A percentile compares a stretch with the other conserved stretches of the same genome.
Evolutionary conservation across 2,888 invertebrate genomes (phyloP).

Genomic region (Acronicta aceris): DNA sequence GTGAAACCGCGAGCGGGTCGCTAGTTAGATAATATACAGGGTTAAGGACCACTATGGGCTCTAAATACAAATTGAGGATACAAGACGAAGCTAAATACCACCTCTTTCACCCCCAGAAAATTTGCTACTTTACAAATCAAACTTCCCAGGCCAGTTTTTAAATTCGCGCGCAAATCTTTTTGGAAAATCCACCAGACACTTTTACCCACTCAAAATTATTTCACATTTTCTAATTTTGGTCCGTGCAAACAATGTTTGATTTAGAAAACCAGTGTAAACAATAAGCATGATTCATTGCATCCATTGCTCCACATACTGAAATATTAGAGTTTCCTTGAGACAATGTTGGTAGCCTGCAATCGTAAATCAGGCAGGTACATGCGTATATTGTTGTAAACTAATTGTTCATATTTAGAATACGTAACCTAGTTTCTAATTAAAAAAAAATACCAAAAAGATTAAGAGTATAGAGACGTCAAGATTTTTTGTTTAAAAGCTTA

Average conservation of each 20-base stretch:
- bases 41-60: too few species aligned
- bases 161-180: too few species aligned
- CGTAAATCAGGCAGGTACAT: conserved; percentile 44
- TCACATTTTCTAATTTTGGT: conserved; percentile 60
- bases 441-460: background rate
- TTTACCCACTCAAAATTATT: conserved; percentile 36
- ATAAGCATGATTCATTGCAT: conserved; percentile 74
- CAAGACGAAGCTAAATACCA: too few species aligned
- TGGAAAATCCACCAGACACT: background rate
- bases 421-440: conserved; percentile 4
- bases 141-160: too few species aligned
- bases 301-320: conserved; percentile 71
- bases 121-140: too few species aligned
- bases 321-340: conserved; percentile 63
- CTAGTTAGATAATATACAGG: too few species aligned
- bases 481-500: too few species aligned
- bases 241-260: conserved; percentile 70
- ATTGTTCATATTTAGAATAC: conserved; percentile 10
- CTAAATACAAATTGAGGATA: too few species aligned
- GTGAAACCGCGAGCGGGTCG: too few species aligned
- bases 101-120: too few species aligned
- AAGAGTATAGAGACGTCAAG: background rate
- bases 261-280: conserved; percentile 69
- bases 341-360: conserved; percentile 55
- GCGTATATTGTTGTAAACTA: conserved; percentile 7